These are phyloP conservation scores for Fulmarus glacialis DNA, from an alignment of 2,113 vertebrate species.

Conservation along the genomic window DNA sequence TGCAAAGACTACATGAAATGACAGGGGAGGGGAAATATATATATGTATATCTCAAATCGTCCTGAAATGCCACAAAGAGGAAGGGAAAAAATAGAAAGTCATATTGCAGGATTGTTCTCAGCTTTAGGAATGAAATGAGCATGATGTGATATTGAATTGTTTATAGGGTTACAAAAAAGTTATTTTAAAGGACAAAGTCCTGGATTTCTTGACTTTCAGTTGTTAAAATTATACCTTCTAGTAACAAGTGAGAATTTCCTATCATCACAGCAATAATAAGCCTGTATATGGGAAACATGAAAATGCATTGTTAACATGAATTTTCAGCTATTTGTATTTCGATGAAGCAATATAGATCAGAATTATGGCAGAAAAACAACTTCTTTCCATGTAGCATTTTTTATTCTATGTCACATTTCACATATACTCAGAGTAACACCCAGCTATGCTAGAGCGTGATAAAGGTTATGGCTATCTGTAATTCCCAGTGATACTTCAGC, in stretches of 20 bases:
- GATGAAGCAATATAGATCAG: not conserved
- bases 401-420: not conserved
- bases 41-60: not conserved
- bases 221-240: not conserved
- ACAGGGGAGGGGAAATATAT: not conserved
- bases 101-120: not conserved
- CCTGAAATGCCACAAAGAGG: not conserved
- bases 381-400: not conserved
- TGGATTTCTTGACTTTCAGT: not conserved
- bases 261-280: not conserved
- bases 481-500: not conserved
- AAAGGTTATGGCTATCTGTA: not conserved
- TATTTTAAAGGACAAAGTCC: not conserved
- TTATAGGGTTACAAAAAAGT: not conserved
- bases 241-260: not conserved
- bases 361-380: not conserved
- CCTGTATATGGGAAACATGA: not conserved
- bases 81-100: not conserved
- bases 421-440: not conserved
- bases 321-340: not conserved
- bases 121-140: not conserved
- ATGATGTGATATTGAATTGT: not conserved
- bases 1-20: not conserved
- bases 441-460: not conserved
- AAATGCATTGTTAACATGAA: not conserved